Base-by-base conservation (phyloP, 2,888 invertebrate species). In the Fragum whitleyi region DNA sequence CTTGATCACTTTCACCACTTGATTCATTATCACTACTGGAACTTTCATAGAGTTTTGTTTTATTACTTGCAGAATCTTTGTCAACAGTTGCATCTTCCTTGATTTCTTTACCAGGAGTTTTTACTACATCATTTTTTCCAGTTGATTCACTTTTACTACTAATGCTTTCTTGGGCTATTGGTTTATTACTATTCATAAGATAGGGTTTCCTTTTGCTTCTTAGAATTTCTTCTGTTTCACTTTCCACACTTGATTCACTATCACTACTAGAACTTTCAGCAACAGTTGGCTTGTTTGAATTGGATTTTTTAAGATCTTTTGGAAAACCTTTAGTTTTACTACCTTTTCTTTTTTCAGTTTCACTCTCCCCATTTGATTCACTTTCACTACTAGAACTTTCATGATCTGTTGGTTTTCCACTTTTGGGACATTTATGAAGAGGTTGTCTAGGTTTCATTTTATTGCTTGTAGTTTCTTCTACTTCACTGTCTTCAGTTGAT, bases 111-210 rank as follows among this genome's bases (percentile, higher is more conserved):
- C n/a, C n/a, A n/a, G n/a, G n/a, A n/a, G n/a, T n/a, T n/a, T n/a
- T n/a, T n/a, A n/a, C n/a, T n/a, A n/a, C n/a, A 55, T 55, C 55
- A 55, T 55, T 21, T 21, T 23, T 55, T n/a, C 21, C 55, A 55
- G 9, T 21, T 7, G 55, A 55, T 5, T 55, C n/a, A n/a, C 2
- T 14, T 39, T 39, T 55, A n/a, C n/a, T n/a, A n/a, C n/a, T n/a
- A n/a, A n/a, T n/a, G n/a, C n/a, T n/a, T n/a, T n/a, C n/a, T n/a
- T n/a, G n/a, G n/a, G n/a, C n/a, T n/a, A n/a, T n/a, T n/a, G n/a
- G n/a, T n/a, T n/a, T n/a, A n/a, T n/a, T n/a, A n/a, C n/a, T n/a
- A n/a, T n/a, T n/a, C n/a, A n/a, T n/a, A n/a, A n/a, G n/a, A n/a
- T n/a, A n/a, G n/a, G n/a, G n/a, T n/a, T n/a, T n/a, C n/a, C n/a